Evolutionary conservation across 2,888 invertebrate genomes (phyloP).

Genomic region (Melipona beecheii): DNA sequence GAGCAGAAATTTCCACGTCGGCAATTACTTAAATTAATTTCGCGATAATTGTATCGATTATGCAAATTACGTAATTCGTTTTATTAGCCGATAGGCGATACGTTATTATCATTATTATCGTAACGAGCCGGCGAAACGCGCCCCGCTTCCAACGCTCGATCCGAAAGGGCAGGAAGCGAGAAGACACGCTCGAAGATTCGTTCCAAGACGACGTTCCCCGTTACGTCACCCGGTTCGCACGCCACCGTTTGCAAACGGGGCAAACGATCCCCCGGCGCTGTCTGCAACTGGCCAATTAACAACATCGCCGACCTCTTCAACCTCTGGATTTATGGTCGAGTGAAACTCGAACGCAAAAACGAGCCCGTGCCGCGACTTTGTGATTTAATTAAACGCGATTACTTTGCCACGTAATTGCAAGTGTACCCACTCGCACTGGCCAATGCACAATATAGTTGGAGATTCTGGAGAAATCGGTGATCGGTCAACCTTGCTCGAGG

Average conservation of each 20-base stretch:
- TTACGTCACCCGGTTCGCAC: conserved; percentile 36
- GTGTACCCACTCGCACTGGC: neutral
- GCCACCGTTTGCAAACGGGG: conserved; percentile 25
- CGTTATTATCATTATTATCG: conserved; percentile 45
- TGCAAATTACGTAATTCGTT: conserved; percentile 53
- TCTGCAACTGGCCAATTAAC: neutral
- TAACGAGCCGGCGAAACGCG: conserved; percentile 27
- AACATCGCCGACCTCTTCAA: neutral
- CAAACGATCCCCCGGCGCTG: conserved; percentile 1
- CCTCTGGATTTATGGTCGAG: neutral
- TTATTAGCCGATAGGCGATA: conserved; percentile 45
- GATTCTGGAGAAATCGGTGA: too few relatives aligned
- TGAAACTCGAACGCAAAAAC: neutral
- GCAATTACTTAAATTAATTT: conserved; percentile 57
- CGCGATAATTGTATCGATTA: conserved; percentile 56
- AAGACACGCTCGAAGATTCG: neutral
- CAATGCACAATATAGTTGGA: neutral
- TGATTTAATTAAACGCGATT: conserved; percentile 1
- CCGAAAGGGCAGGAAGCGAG: neutral
- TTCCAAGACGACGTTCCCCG: neutral
- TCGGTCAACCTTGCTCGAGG: too few relatives aligned
- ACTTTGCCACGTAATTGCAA: neutral
- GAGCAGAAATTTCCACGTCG: conserved; percentile 49
- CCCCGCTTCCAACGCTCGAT: neutral
- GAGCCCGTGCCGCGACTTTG: neutral